Base-by-base conservation (phyloP, 2,888 invertebrate genomes). In the Melanchra persicariae region DNA sequence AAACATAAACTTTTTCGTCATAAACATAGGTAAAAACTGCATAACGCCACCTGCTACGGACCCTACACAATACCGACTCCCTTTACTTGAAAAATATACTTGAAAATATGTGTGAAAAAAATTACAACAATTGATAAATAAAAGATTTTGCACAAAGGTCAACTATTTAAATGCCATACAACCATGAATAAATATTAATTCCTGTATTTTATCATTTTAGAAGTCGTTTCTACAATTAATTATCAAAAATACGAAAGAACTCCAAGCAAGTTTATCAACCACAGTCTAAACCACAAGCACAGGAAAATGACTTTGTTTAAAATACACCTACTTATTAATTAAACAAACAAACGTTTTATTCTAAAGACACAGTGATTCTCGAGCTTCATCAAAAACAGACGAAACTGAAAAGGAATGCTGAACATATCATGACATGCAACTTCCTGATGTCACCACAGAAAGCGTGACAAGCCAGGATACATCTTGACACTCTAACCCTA, bases 381-480 rank as follows among this genome's bases (percentile, higher is more conserved):
- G 37, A 73, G 15, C n/a, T 40, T 45, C 24, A 55, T 60, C n/a
- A 60, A 63, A 51, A 55, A 30, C 60, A 60, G 22, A 51, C 76
- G 57, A 69, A 76, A 45, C 37, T 60, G 24, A 61, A 57, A 76
- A 51, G 70, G 45, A 51, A 74, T 57, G 51, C 49, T 69, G 17
- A 10, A n/a, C 19, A 47, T 69, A 70, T 77, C 77, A 54, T 58
- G 77, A 68, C 77, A 63, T 17, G 59, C 26, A 19, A 74, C 70
- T 77, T 71, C 81, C 81, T 74, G 61, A 68, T 51, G 74, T 74
- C 78, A 74, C 79, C 43, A 52, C 77, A 73, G 60, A 65, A 70
- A 73, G 59, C 51, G 22, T 81, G 84, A 79, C 85, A 79, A 43
- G 37, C 22, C 85, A 76, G 81, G 85, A 85, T 75, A 84, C 72